A percentile compares a stretch with the other conserved stretches of the same genome.
Evolutionary conservation across 2,797 vertebrate genomes (phyloP).

Genomic region (Ispidina picta): DNA sequence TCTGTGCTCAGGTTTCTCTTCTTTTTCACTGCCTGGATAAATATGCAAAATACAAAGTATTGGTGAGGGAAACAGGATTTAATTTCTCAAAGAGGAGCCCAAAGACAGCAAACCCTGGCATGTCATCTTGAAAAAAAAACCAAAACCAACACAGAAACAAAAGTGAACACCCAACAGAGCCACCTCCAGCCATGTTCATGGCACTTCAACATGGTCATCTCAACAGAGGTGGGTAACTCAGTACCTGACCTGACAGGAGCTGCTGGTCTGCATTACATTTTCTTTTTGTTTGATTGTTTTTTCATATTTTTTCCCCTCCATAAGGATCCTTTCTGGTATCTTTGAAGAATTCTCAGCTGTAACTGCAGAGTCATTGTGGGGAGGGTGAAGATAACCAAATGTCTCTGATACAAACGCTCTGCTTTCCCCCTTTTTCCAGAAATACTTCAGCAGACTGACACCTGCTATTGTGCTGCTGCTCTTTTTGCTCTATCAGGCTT

Average conservation of each 20-base stretch:
- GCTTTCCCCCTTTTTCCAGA: constrained; percentile 1
- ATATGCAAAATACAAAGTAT: no score
- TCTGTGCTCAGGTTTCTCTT: background rate
- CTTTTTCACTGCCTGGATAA: background rate
- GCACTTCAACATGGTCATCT: background rate
- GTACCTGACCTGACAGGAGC: background rate
- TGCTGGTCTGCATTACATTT: background rate
- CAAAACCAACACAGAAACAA: background rate
- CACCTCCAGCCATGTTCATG: background rate
- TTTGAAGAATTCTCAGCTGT: background rate
- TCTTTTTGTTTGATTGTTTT: background rate
- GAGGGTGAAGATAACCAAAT: background rate
- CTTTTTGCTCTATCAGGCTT: constrained; percentile 10
- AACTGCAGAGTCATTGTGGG: constrained; percentile 40
- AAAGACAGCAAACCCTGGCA: background rate
- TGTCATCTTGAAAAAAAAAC: background rate
- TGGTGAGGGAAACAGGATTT: background rate
- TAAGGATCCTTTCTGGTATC: background rate
- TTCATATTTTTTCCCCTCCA: background rate
- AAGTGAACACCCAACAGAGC: background rate
- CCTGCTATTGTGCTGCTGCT: constrained; percentile 46
- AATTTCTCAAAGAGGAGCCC: background rate
- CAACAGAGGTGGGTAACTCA: rapidly evolving
- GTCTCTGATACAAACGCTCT: background rate
- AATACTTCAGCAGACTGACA: constrained; percentile 33